These are phyloP conservation scores for Sebastes aleutianus DNA, from an alignment of 2,797 vertebrate species.

Conservation along the genomic window DNA sequence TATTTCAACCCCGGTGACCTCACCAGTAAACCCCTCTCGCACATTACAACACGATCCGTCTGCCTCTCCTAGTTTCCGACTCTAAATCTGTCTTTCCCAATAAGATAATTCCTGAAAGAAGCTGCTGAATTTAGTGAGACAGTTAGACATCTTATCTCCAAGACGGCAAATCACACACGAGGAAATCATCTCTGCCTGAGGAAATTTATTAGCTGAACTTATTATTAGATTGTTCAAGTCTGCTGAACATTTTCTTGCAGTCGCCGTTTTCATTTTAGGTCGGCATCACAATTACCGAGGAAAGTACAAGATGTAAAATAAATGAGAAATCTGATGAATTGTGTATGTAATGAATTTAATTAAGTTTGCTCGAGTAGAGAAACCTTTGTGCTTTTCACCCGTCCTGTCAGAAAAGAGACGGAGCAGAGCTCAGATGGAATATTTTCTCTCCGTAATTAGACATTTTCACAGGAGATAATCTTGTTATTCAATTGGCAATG, in stretches of 20 bases:
- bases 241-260: constrained; percentile 4
- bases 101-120: background rate
- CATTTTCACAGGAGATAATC: constrained; percentile 14
- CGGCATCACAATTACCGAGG: constrained; percentile 6
- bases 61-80: background rate
- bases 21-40: background rate
- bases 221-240: constrained; percentile 10
- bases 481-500: constrained; percentile 25
- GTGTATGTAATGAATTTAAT: constrained; percentile 32
- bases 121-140: background rate
- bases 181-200: constrained; percentile 1
- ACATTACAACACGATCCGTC: background rate
- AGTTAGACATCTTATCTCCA: background rate
- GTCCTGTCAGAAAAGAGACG: background rate
- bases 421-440: constrained; percentile 9
- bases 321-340: constrained; percentile 31
- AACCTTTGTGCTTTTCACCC: background rate
- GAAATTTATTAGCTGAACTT: background rate
- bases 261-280: constrained; percentile 3
- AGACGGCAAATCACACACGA: background rate
- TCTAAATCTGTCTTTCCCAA: background rate
- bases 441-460: constrained; percentile 31
- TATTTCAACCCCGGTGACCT: background rate
- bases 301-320: too few relatives aligned
- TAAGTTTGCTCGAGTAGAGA: background rate